Base-by-base conservation (phyloP, 2,888 invertebrate species). In the Alitta virens region DNA sequence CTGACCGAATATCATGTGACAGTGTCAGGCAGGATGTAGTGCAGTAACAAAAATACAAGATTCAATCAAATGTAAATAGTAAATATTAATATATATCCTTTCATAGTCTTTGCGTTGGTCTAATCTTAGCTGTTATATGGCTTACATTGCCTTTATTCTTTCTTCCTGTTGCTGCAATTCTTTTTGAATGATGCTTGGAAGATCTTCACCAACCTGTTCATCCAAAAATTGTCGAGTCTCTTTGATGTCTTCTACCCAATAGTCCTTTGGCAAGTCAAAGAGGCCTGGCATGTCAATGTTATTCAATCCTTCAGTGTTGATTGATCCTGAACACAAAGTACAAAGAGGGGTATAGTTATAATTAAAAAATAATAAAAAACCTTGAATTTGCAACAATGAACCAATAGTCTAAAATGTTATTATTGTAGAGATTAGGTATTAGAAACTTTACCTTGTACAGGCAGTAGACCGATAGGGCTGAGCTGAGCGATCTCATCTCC, bases 141-240 rank as follows among this genome's bases (percentile, higher is more conserved):
- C n/a, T 43, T 51, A 60, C 63, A 65, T 60, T n/a, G 21, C 24
- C 21, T 33, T 18, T 16, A 67, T 53, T 21, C 65, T 52, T 21
- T 59, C 54, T 46, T 74, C 67, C n/a, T 59, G 62, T 14, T 49
- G 14, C 2, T 86, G 83, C 64, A 94, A 83, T 83, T 95, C 88
- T 1, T 86, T 83, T 72, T 84, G 83, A 77, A 95, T 89, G 73
- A 87, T 87, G 46, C 84, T 77, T 0, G 95, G 95, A 60, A 94
- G 84, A 83, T 95, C 94, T 2, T 84, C 84, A 12, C 92, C 92
- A 2, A 97, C 90, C 85, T 98, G 96, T 71, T 91, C 88, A 56
- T 90, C 88, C 78, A 96, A 91, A 84, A 96, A 98, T 75, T 89
- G 89, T 74, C 88, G 87, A 63, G 95, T 89, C n/a, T 90, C 90